Evolutionary conservation across 2,888 invertebrate species (phyloP).

Genomic region (Leptopilina drosophilae): DNA sequence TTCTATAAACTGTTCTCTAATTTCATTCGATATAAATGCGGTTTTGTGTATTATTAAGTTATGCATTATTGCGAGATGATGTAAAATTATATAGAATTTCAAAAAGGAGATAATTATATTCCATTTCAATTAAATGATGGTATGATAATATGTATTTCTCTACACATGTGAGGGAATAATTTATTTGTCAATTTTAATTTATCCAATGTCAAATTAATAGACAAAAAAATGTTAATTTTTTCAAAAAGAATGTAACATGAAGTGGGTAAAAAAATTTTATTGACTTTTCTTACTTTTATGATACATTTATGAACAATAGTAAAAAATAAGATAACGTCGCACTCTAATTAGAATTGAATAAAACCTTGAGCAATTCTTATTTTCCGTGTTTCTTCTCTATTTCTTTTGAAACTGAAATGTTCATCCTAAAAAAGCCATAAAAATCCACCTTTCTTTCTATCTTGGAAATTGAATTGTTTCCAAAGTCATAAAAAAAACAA

Average conservation of each 20-base stretch:
- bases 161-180: not conserved
- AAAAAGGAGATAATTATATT: slow-evolving; percentile 1
- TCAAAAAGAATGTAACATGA: too few species aligned
- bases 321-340: not conserved
- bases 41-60: not conserved
- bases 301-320: too few species aligned
- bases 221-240: too few species aligned
- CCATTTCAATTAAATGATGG: not conserved
- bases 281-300: too few species aligned
- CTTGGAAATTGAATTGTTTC: slow-evolving; percentile 20
- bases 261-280: too few species aligned
- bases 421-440: slow-evolving; percentile 14
- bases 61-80: not conserved
- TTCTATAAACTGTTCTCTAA: not conserved
- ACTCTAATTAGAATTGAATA: not conserved
- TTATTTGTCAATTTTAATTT: not conserved
- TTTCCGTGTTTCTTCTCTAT: not conserved
- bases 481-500: slow-evolving; percentile 18
- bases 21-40: not conserved
- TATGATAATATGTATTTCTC: too few species aligned
- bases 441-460: slow-evolving; percentile 11
- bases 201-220: too few species aligned
- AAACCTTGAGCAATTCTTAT: not conserved
- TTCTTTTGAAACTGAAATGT: slow-evolving; percentile 3
- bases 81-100: slow-evolving; percentile 4